A percentile compares a stretch with the other conserved stretches of the same genome.
Evolutionary conservation across 2,888 invertebrate species (phyloP).

Genomic region (Platerodrilus igneus): DNA sequence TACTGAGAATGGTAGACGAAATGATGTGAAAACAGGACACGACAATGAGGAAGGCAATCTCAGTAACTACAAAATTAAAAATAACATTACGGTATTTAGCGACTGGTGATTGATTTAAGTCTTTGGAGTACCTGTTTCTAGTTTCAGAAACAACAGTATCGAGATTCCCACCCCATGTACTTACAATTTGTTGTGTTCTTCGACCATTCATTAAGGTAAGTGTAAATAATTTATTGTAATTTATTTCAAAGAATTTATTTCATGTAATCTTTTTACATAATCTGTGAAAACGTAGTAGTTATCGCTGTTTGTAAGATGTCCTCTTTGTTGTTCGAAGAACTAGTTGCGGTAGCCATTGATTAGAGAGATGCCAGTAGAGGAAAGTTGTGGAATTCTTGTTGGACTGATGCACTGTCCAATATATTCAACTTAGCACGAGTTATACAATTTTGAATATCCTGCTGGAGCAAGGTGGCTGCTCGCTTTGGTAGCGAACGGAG

Average conservation of each 20-base stretch:
- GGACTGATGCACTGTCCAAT: conserved; percentile 7
- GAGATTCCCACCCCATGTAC: conserved; percentile 9
- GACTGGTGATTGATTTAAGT: conserved; percentile 23
- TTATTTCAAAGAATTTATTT: conserved; percentile 1
- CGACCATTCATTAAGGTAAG: conserved; percentile 12
- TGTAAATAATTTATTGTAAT: conserved; percentile 5
- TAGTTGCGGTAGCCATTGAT: background rate
- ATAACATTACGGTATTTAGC: conserved; percentile 24
- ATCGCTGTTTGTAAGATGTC: no score
- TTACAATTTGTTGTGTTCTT: conserved; percentile 7
- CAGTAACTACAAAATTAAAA: conserved; percentile 17
- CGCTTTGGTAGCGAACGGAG: conserved; percentile 23
- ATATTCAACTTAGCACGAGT: conserved; percentile 8
- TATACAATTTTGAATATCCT: conserved; percentile 27
- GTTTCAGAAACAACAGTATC: conserved; percentile 10
- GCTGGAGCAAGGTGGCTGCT: conserved; percentile 28
- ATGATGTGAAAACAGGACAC: conserved; percentile 22
- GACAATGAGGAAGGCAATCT: conserved; percentile 21
- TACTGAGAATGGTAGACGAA: conserved; percentile 12
- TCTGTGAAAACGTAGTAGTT: conserved; percentile 4
- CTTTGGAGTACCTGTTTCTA: conserved; percentile 18
- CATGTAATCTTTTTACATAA: conserved; percentile 1
- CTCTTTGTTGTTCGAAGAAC: conserved; percentile 8
- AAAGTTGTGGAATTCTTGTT: background rate
- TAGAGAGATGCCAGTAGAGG: background rate